Base-by-base conservation (phyloP, 1,140 invertebrate genomes). In the Gonatopus flavifemur region DNA sequence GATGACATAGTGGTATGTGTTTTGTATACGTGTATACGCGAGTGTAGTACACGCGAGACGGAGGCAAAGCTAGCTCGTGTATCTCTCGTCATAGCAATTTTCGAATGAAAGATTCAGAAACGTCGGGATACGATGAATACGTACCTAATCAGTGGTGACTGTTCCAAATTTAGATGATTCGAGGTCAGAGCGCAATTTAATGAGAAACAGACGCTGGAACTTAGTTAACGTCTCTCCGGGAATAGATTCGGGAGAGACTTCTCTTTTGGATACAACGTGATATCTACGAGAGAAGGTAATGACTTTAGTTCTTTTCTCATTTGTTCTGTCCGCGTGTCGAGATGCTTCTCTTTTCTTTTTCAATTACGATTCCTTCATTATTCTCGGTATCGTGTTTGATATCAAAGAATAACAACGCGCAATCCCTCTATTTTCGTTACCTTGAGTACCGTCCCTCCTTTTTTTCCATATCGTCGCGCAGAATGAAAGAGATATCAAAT, bases 161-260 rank as follows among this genome's bases (percentile, higher is more conserved):
- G 68, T 69, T 75, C 67, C 68, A 71, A 75, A 76, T 76, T 74
- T 76, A 72, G 73, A 69, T 59, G 63, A 75, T 75, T 74, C 72
- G 72, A 72, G 72, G 72, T 74, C 69, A 66, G 64, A 65, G 62
- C 61, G 70, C 66, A 69, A 72, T 74, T 72, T 76, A 76, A 76
- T 76, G 75, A 76, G 72, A 75, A 77, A 73, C 75, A 76, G 72
- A 74, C 73, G 71, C 58, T 65, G n/a, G 67, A 69, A 72, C 61
- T 72, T 73, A 71, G 72, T 73, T 69, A 67, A 63, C n/a, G n/a
- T n/a, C 60, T 44, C 49, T 20, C 69, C 58, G 62, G 66, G 69
- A 77, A 77, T 77, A 76, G 74, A 77, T 71, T 62, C n/a, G n/a
- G n/a, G n/a, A n/a, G n/a, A n/a, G n/a, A n/a, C n/a, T n/a, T n/a